Evolutionary conservation across 2,888 invertebrate genomes (phyloP).

Genomic region (Leptinotarsa rubiginosa): DNA sequence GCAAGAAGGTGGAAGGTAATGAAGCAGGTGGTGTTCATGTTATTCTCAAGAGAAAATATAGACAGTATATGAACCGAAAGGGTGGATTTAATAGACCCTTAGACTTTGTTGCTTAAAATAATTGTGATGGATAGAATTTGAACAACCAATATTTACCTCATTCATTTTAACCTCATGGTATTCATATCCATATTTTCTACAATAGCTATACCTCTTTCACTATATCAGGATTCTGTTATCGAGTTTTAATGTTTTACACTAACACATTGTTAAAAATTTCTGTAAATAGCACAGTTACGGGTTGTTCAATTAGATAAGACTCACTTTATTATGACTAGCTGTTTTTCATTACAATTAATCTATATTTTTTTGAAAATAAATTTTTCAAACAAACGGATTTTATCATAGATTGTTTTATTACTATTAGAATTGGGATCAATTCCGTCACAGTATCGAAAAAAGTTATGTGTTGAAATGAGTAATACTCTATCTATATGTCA

Average conservation of each 20-base stretch:
- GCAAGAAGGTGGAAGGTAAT: slow-evolving; percentile 94
- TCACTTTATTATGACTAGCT: slow-evolving; percentile 27
- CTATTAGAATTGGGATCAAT: too few species aligned
- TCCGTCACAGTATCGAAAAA: too few species aligned
- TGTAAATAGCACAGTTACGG: slow-evolving; percentile 48
- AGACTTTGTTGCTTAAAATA: slow-evolving; percentile 87
- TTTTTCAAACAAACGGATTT: neutral
- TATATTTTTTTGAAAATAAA: slow-evolving; percentile 46
- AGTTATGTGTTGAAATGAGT: too few species aligned
- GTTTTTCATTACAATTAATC: slow-evolving; percentile 34
- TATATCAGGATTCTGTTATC: slow-evolving; percentile 38
- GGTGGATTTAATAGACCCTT: slow-evolving; percentile 98
- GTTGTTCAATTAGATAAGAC: slow-evolving; percentile 46
- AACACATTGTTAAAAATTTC: slow-evolving; percentile 49
- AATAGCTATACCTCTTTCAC: slow-evolving; percentile 43
- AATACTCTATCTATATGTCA: too few species aligned
- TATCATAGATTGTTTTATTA: neutral
- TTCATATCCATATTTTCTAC: slow-evolving; percentile 26
- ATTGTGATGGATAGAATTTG: slow-evolving; percentile 45
- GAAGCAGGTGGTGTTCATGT: slow-evolving; percentile 96
- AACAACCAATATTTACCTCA: slow-evolving; percentile 53
- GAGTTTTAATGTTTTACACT: slow-evolving; percentile 40
- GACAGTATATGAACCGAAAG: slow-evolving; percentile 99
- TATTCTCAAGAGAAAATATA: slow-evolving; percentile 94
- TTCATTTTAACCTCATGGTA: slow-evolving; percentile 32